These are phyloP conservation scores for Dicyrtoma fusca DNA, from an alignment of 2,888 invertebrate genomes.

Conservation along the genomic window DNA sequence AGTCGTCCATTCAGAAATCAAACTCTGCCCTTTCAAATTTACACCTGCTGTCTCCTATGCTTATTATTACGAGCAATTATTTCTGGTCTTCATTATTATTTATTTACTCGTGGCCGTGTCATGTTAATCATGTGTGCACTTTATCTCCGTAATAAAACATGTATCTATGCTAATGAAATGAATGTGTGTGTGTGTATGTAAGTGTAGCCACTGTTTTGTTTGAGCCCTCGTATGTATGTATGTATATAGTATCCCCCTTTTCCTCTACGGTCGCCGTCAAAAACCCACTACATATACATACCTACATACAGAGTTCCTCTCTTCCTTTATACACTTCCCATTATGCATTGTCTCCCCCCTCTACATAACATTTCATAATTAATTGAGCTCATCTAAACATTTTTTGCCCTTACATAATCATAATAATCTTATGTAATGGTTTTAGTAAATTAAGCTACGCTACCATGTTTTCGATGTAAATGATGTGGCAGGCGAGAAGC, in stretches of 20 bases:
- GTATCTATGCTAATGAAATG: neutral
- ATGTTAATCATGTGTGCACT: neutral
- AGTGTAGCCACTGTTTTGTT: neutral
- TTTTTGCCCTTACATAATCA: neutral
- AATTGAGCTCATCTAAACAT: neutral
- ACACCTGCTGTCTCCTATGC: neutral
- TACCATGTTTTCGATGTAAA: slow-evolving; percentile 9
- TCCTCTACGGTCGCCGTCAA: too few species aligned
- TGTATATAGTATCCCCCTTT: too few species aligned
- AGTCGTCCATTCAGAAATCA: slow-evolving; percentile 10
- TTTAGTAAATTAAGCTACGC: too few species aligned
- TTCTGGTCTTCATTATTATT: slow-evolving; percentile 1
- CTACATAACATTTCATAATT: too few species aligned
- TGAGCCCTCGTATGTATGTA: too few species aligned
- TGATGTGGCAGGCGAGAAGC: slow-evolving; percentile 5
- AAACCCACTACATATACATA: too few species aligned
- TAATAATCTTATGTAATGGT: slow-evolving; percentile 7
- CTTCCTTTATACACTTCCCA: too few species aligned
- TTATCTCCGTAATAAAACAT: too few species aligned
- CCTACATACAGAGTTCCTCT: too few species aligned
- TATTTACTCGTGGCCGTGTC: slow-evolving; percentile 3
- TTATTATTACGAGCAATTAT: neutral
- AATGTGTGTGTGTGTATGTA: slow-evolving; percentile 15
- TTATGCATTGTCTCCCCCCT: too few species aligned
- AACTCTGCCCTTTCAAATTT: slow-evolving; percentile 3